These are phyloP conservation scores for Mantis religiosa DNA, from an alignment of 2,888 invertebrate genomes.

Conservation along the genomic window DNA sequence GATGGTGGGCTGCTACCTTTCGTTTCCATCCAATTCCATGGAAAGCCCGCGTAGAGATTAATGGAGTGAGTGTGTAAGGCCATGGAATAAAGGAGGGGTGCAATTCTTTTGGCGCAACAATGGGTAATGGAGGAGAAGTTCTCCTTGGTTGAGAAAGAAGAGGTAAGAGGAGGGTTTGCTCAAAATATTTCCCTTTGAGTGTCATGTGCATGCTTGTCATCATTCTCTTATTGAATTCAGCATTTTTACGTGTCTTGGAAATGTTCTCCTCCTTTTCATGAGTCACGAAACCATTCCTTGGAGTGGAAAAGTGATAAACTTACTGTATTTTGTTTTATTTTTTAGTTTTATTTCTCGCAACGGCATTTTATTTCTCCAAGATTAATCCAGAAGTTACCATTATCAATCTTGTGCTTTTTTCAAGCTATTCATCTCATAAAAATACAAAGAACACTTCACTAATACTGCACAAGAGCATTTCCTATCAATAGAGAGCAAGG, in stretches of 20 bases:
- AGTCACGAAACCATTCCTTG: background rate
- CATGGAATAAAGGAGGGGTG: background rate
- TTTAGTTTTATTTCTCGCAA: too few species aligned
- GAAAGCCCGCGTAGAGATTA: background rate
- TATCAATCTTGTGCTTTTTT: background rate
- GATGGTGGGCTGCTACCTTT: background rate
- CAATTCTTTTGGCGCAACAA: background rate
- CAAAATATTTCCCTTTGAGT: background rate
- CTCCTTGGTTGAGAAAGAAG: background rate
- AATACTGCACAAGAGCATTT: too few species aligned
- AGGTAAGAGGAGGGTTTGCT: background rate
- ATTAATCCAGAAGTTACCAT: background rate
- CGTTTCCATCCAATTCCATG: conserved; percentile 6
- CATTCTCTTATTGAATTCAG: background rate
- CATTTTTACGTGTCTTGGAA: background rate
- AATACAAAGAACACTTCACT: background rate
- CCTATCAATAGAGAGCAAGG: too few species aligned
- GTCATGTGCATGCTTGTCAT: background rate
- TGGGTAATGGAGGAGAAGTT: background rate
- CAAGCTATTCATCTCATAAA: background rate
- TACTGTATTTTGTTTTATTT: too few species aligned
- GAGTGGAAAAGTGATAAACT: background rate
- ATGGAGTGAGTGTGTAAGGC: background rate
- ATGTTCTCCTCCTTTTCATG: background rate
- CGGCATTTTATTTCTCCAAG: background rate